Evolutionary conservation across 2,797 vertebrate genomes (phyloP), one percentile per base, ranked within the genome.

Genomic region (Ceryle rudis): DNA sequence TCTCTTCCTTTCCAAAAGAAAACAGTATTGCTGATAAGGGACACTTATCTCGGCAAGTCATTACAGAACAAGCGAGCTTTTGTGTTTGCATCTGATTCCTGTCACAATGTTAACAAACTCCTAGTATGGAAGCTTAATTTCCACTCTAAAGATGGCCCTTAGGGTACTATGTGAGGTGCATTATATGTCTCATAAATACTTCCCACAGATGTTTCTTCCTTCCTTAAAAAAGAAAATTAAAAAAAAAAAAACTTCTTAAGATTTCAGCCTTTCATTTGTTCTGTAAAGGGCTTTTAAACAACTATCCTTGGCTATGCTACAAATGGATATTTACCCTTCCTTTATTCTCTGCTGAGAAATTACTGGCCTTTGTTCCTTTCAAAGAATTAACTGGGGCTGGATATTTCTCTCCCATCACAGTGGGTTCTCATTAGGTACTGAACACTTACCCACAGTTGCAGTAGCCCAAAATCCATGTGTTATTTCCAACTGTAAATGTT

Each of bases 101-200:
- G 91, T 60, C 31, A 28, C 91, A 79, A 93, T 82, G 84, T 90
- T 95, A 95, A 96, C 95, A 96, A 96, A 96, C 94, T 90, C 87
- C 61, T 44, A 39, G 80, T 72, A 85, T 75, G 72, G 95, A 80
- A 92, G 88, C 86, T 90, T 94, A 70, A 92, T 96, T 96, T 95
- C 91, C 81, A 72, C 73, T 88, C 69, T 93, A 44, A 95, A 95
- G 90, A 96, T 87, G 86, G 41, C 86, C 92, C 95, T 95, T 37
- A 37, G 94, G 94, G 91, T 83, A 29, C 77, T 44, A 0, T 88
- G 78, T 51, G 96, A 96, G 81, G 93, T 92, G 95, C 88, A 85
- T 92, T 95, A 42, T 94, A 67, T 37, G 23, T 77, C 77, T 88
- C 31, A 95, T 61, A 93, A 93, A 96, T 96, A 52, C 58, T 95